phyloP scores from a whole-genome alignment of 2,888 invertebrate genomes.

The Sesamia inferens region DNA sequence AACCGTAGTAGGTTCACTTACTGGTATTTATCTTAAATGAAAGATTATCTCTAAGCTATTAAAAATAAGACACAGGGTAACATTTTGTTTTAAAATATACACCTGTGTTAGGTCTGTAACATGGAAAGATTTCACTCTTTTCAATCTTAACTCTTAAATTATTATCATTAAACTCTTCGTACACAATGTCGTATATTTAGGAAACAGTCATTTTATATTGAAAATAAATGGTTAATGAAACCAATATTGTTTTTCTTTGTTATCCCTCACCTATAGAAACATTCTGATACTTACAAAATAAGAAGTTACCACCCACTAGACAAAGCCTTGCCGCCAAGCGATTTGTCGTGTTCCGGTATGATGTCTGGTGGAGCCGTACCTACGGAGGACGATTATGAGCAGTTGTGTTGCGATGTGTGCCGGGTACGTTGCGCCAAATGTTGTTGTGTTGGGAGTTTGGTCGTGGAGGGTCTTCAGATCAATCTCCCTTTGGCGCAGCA shows the following conservation, averaged over 20 bases:
- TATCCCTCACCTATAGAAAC: not conserved
- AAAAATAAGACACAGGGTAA: conserved; percentile 79
- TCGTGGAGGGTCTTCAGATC: no score
- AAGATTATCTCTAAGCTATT: conserved; percentile 62
- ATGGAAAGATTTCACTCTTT: conserved; percentile 62
- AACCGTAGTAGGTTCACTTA: conserved; percentile 5
- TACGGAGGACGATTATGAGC: no score
- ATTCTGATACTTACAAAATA: not conserved
- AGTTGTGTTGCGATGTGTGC: no score
- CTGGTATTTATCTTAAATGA: conserved; percentile 60
- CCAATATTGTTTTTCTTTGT: conserved; percentile 30
- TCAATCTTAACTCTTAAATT: conserved; percentile 55
- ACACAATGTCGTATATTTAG: conserved; percentile 58
- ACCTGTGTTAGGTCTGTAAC: conserved; percentile 77
- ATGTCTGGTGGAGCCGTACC: no score
- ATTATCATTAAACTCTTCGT: conserved; percentile 52
- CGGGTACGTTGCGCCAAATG: no score
- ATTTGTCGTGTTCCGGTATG: no score
- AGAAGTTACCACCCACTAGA: not conserved
- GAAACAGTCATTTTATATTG: conserved; percentile 67
- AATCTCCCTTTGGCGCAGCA: no score
- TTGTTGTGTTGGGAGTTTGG: no score
- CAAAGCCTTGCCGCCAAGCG: no score
- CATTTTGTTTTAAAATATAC: conserved; percentile 82
- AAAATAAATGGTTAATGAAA: conserved; percentile 63